Base-by-base conservation (phyloP, 2,113 vertebrate species). In the Chionis minor region DNA sequence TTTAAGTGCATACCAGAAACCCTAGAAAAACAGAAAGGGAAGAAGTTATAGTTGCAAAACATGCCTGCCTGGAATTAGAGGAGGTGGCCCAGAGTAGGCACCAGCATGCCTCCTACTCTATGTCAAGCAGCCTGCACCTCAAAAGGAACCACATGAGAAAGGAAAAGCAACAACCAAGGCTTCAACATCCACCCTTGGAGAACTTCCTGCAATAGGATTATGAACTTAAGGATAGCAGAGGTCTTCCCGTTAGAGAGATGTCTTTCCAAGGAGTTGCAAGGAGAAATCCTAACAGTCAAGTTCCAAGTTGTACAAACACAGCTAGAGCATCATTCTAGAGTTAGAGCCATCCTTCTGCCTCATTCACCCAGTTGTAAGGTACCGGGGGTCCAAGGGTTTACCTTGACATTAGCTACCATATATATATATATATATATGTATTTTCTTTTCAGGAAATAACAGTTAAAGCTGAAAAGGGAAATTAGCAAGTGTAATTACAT, bases 1-100 rank as follows among this genome's bases (percentile, higher is more conserved):
- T 99, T 99, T 95, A 99, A 98, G 98, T 99, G 99, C 99, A 99
- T 99, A 98, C 98, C 98, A 98, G 97, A 97, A 95, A 96, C 97
- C 98, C 99, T 99, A 71, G 11, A 78, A 69, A 93, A 92, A 94
- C 82, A 93, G 66, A 92, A 67, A 74, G 32, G 63, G 91, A 73
- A 96, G 69, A 86, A 56, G 77, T 94, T 90, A 87, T 13, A 63
- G 84, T 26, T 42, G 61, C 38, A 71, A 87, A 87, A 87, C 21
- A 24, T 0, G 20, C 61, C 63, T 81, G 81, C 19, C 18, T 69
- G 56, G 65, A 81, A 80, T n/a, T 10, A 62, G 70, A 89, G 69
- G 55, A 79, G 70, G 66, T 75, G 70, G 62, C 55, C 67, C 55
- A 11, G 47, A 45, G 62, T 5, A 78, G 90, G 80, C 47, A 90